Percentiles rank a stretch among this genome's conserved stretches.
Evolutionary conservation across 2,797 vertebrate genomes (phyloP).

Genomic region (Arremon brunneinucha): DNA sequence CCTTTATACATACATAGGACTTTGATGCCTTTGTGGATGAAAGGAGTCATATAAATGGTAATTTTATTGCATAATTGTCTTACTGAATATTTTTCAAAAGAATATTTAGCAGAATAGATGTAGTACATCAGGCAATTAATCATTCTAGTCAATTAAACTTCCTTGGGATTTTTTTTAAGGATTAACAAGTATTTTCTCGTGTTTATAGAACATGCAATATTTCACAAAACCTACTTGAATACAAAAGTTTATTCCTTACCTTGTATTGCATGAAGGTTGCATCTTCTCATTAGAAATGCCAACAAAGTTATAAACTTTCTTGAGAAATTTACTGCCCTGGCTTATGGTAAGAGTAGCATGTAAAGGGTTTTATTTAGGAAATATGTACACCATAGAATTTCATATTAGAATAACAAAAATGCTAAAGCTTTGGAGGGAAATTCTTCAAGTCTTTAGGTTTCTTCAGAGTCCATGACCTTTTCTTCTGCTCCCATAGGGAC

Average conservation of each 20-base stretch:
- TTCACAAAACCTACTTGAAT: neutral
- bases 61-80: neutral
- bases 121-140: neutral
- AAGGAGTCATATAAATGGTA: slow-evolving; percentile 16
- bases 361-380: neutral
- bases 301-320: neutral
- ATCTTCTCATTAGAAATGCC: neutral
- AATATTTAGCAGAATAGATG: neutral
- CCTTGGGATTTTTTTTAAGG: neutral
- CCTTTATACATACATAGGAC: neutral
- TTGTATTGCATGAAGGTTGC: neutral
- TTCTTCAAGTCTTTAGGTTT: neutral
- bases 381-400: neutral
- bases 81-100: neutral
- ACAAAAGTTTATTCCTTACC: neutral
- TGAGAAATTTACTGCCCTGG: neutral
- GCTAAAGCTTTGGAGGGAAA: neutral
- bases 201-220: neutral
- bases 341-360: neutral
- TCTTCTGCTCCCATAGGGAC: neutral
- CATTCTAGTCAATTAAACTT: neutral
- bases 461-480: neutral
- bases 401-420: neutral
- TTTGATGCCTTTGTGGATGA: neutral
- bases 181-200: neutral